Base-by-base conservation (phyloP, 2,888 invertebrate genomes). In the Blera fallax region DNA sequence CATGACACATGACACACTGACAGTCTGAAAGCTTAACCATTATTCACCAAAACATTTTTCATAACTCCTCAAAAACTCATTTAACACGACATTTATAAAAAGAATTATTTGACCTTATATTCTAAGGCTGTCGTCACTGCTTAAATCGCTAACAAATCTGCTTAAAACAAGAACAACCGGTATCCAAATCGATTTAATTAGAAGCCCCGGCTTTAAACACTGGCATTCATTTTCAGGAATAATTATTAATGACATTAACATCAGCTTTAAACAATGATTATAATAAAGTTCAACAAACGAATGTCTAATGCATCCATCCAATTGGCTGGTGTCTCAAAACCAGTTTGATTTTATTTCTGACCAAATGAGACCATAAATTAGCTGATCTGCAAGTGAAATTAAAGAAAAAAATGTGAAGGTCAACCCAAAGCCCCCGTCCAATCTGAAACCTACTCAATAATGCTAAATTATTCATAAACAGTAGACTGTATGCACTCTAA, bases 391-490 rank as follows among this genome's bases (percentile, higher is more conserved):
- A 18, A 56, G 52, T 40, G 40, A 32, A 50, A 56, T 29, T 16
- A 27, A 24, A 32, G 0, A 54, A 76, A 27, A 37, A 32, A 45
- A 45, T 65, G 40, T 79, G 83, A 83, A 83, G 83, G 83, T 83
- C 83, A 79, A 80, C 54, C 40, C 62, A 62, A 43, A 82, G 43
- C 24, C 70, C 58, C 64, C 29, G 14, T 54, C 50, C 37, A 29
- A 60, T 10, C 34, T 16, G 3, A 65, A 52, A 14, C 77, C 72
- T 16, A 73, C 73, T 45, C 67, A 67, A 40, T 62, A 48, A 73
- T 69, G 72, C 54, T 29, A 72, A 82, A 52, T 60, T 82, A 79
- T 79, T 78, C 72, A 83, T 32, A 65, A 69, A 8, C 56, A 2
- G n/a, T 18, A 27, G 27, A 45, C 70, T 43, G 58, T 43, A 52